Evolutionary conservation across 2,797 vertebrate genomes (phyloP), one percentile per base, ranked within the genome.

Genomic region (Acropternis orthonyx): DNA sequence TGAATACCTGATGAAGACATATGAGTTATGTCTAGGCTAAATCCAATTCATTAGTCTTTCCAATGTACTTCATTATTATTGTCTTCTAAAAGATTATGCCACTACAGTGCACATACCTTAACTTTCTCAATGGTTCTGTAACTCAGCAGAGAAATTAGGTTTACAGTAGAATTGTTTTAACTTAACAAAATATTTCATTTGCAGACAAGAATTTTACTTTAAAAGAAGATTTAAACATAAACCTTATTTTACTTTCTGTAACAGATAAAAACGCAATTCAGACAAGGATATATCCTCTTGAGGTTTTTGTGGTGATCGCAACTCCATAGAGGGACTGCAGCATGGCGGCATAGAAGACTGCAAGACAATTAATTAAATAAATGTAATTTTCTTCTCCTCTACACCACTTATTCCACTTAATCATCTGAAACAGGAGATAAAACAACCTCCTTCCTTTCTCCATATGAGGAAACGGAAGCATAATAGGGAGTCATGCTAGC

Each of bases 211-310:
- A 11, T 58, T 88, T 75, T 59, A 55, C 27, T 55, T 54, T 55
- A 72, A 78, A 81, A 78, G 39, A 75, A 62, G 27, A 79, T 51
- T 88, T 80, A 81, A 93, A 67, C 32, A 39, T 74, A 95, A 95
- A 84, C 28, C 36, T 88, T 79, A 44, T 86, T 90, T 94, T 93
- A 93, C 78, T 94, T 78, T 94, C 55, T 88, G 44, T 88, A 90
- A 96, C 36, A 95, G 73, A 89, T 17, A 95, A 56, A 59, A 93
- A 89, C 19, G 71, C 36, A 86, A 85, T 46, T 88, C 81, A 96
- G 72, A 89, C 77, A 95, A 96, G 94, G 95, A 95, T 95, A 94
- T 95, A 82, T 93, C 87, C 58, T 89, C 89, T 91, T 83, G 93
- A 92, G 44, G 77, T 56, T 91, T 95, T 90, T 92, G 63, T 76